These are phyloP conservation scores for Drosophila pectinifera DNA, from an alignment of 1,140 invertebrate species.

Conservation along the genomic window DNA sequence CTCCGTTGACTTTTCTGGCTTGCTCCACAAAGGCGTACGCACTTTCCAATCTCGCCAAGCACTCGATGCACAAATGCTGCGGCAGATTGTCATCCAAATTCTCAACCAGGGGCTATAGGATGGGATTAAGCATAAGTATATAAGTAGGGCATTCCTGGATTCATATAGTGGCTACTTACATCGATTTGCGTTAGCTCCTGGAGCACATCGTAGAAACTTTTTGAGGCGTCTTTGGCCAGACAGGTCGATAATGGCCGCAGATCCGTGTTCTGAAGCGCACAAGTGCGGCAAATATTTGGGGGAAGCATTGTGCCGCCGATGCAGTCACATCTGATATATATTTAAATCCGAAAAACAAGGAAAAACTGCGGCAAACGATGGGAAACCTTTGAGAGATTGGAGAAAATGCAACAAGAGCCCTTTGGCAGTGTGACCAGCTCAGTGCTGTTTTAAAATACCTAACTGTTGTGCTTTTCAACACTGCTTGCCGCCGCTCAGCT, in stretches of 20 bases:
- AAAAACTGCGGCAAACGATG: not conserved
- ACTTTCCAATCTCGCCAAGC: slow-evolving; percentile 44
- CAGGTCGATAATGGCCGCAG: slow-evolving; percentile 46
- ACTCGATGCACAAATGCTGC: slow-evolving; percentile 51
- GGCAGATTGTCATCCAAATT: slow-evolving; percentile 46
- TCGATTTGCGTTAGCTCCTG: slow-evolving; percentile 66
- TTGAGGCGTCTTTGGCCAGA: slow-evolving; percentile 40
- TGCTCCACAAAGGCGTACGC: slow-evolving; percentile 65
- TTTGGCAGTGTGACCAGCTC: slow-evolving; percentile 2
- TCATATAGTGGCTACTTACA: slow-evolving; percentile 25
- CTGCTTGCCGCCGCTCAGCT: slow-evolving; percentile 9
- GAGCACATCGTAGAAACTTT: slow-evolving; percentile 49
- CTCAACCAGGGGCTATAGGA: slow-evolving; percentile 33
- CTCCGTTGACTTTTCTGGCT: slow-evolving; percentile 47
- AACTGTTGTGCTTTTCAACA: not conserved
- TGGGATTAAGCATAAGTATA: too few species aligned
- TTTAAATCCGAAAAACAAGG: not conserved
- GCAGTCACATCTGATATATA: not conserved
- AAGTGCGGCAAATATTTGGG: slow-evolving; percentile 59
- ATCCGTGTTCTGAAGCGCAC: slow-evolving; percentile 41
- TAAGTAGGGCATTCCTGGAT: not conserved
- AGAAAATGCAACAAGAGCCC: slow-evolving; percentile 23
- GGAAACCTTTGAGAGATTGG: not conserved
- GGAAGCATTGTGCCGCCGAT: slow-evolving; percentile 38
- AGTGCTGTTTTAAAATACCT: too few species aligned